phyloP scores from a whole-genome alignment of 2,113 vertebrate genomes.

The Coptodon bakossiorum region DNA sequence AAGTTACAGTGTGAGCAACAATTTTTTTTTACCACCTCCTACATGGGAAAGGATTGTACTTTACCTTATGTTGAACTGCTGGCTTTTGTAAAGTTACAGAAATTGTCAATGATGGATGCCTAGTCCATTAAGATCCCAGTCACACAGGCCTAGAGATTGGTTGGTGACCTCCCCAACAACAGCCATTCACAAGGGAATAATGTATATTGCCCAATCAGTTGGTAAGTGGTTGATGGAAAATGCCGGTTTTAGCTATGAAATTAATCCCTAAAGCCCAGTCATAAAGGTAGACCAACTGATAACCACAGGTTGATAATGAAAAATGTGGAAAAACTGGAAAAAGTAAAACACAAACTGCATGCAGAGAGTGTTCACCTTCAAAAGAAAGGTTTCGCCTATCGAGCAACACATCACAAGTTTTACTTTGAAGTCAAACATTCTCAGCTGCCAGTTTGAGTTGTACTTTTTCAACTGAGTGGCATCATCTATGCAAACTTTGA shows the following conservation, averaged over 20 bases:
- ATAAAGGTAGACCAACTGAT: not conserved
- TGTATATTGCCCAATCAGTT: not conserved
- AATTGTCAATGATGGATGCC: not conserved
- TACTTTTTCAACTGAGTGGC: not conserved
- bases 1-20: not conserved
- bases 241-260: not conserved
- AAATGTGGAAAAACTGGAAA: not conserved
- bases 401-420: not conserved
- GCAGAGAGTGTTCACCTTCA: not conserved
- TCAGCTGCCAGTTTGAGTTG: not conserved
- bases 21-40: not conserved
- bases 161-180: not conserved
- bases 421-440: not conserved
- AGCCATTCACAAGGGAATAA: not conserved
- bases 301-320: not conserved
- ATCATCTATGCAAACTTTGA: not conserved
- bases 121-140: not conserved
- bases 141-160: not conserved
- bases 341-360: not conserved
- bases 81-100: not conserved
- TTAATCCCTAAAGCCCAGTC: not conserved
- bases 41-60: not conserved
- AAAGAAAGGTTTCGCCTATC: not conserved
- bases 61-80: not conserved
- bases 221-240: not conserved